These are phyloP conservation scores for Orthonyx spaldingii DNA, from an alignment of 2,113 vertebrate species.

Conservation along the genomic window DNA sequence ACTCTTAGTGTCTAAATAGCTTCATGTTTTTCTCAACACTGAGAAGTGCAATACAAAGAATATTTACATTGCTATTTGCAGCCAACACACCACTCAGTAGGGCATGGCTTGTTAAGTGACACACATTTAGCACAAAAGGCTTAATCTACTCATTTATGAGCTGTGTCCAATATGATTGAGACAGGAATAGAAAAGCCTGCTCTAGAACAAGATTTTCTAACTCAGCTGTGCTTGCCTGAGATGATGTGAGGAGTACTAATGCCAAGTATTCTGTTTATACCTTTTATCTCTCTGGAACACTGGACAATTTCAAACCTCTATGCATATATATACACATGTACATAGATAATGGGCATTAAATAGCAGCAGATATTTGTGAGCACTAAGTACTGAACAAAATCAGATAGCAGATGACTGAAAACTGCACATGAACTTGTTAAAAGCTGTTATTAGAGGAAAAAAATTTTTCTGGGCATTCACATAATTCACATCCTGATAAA, in stretches of 20 bases:
- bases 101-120: background rate
- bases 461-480: background rate
- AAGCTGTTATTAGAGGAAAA: background rate
- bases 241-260: background rate
- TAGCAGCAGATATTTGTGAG: background rate
- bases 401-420: background rate
- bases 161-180: background rate
- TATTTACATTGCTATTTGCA: background rate
- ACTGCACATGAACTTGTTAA: background rate
- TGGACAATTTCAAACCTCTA: background rate
- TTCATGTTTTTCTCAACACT: background rate
- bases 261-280: background rate
- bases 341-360: background rate
- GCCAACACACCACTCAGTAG: background rate
- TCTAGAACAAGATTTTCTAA: background rate
- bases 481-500: background rate
- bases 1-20: background rate
- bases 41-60: background rate
- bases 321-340: background rate
- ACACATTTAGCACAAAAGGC: background rate
- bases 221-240: background rate
- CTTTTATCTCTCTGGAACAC: background rate
- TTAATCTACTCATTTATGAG: background rate
- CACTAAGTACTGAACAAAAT: background rate
- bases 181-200: background rate